phyloP scores from a whole-genome alignment of 2,113 vertebrate genomes.

The Xenopus tropicalis region DNA sequence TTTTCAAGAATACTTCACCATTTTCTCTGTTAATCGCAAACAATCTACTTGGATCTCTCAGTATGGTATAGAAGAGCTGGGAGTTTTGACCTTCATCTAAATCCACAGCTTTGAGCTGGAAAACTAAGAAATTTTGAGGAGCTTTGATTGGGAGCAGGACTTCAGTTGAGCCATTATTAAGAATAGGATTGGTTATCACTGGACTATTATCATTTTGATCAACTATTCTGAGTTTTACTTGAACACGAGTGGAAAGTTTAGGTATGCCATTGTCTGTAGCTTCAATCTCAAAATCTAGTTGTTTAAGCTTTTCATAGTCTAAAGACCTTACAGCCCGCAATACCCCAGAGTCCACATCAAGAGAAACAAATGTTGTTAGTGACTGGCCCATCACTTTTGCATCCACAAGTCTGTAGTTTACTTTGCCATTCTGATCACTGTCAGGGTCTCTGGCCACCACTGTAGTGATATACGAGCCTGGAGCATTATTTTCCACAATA shows the following conservation, averaged over 20 bases:
- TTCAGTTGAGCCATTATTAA: constrained; percentile 56
- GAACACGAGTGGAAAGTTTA: constrained; percentile 47
- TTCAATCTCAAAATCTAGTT: constrained; percentile 58
- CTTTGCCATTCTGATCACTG: constrained; percentile 66
- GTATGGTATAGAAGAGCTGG: constrained; percentile 54
- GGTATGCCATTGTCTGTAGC: constrained; percentile 59
- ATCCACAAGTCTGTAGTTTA: constrained; percentile 63
- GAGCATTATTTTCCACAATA: constrained; percentile 80
- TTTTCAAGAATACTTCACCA: constrained; percentile 59
- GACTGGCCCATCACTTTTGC: constrained; percentile 46
- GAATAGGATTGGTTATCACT: constrained; percentile 52
- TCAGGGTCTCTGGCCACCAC: constrained; percentile 78
- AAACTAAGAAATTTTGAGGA: constrained; percentile 56
- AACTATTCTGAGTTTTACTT: constrained; percentile 56
- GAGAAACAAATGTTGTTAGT: constrained; percentile 54
- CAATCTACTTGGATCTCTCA: constrained; percentile 52
- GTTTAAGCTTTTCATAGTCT: constrained; percentile 55
- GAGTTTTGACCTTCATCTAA: constrained; percentile 55
- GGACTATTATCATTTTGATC: constrained; percentile 67
- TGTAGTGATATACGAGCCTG: constrained; percentile 79
- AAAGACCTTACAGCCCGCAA: constrained; percentile 57
- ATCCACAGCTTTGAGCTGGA: constrained; percentile 54
- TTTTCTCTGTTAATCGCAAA: constrained; percentile 56
- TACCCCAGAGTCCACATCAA: constrained; percentile 58
- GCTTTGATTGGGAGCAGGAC: constrained; percentile 54